Base-by-base conservation (phyloP, 2,888 invertebrate species). In the Idaea straminata region DNA sequence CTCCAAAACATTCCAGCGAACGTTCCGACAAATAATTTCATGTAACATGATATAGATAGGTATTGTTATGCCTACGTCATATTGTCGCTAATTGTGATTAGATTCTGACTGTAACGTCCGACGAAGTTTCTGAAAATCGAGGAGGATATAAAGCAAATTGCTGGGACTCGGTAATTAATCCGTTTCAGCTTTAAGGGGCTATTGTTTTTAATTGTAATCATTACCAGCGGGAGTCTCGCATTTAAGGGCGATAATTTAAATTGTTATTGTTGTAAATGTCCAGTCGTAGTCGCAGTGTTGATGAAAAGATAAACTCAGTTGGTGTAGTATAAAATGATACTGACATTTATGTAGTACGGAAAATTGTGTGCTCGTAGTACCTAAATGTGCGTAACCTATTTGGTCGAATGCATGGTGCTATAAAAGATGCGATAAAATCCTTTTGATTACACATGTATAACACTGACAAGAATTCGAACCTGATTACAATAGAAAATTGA, bases 261-360 rank as follows among this genome's bases (percentile, higher is more conserved):
- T 61, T 69, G 69, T 69, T 64, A 72, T 68, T 68, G 65, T 65
- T 67, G 64, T 64, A 59, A 62, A 69, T 64, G 61, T 38, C 66
- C 57, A 64, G 65, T 71, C 61, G 63, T 59, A 71, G 71, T 75
- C 73, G 72, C 72, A 74, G 66, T 66, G 65, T 62, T 69, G 67
- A 73, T 74, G 67, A 72, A 66, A 72, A 68, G 69, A 77, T 78
- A 78, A 79, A 72, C 70, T 72, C 72, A 70, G 79, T 77, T 74
- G 77, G 70, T 78, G 77, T 74, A 74, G 70, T 79, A 76, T 73
- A 71, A 67, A 76, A 73, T 79, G 73, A 78, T 77, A 72, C 47
- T 47, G 3, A 47, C 47, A 47, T 47, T 47, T 47, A 47, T 47
- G 47, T 47, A 47, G 13, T 47, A 13, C 13, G 25, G 13, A 47